Base-by-base conservation (phyloP, 2,113 vertebrate genomes). In the Tiliqua scincoides region DNA sequence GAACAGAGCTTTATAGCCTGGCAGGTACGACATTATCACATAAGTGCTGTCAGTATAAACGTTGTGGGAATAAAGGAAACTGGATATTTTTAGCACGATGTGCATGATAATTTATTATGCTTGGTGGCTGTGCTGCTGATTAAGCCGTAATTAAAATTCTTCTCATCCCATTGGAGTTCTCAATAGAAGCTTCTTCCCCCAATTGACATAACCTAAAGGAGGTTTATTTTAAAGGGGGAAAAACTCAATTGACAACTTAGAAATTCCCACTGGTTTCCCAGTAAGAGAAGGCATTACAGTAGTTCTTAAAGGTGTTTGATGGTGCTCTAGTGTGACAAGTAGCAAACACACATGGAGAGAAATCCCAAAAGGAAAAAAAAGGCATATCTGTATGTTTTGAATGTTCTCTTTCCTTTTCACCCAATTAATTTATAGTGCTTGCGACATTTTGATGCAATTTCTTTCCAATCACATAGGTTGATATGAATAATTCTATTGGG, bases 91-190 rank as follows among this genome's bases (percentile, higher is more conserved):
- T 98, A 98, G 98, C 99, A 99, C 98, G 98, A 98, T 95, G 98
- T 98, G 98, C 98, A 99, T 99, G 98, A 99, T 98, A 98, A 98
- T 99, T 99, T 98, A 98, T 86, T 98, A 98, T 99, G 98, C 98
- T 99, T 99, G 98, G 98, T 99, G 98, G 98, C 98, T 99, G 97
- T 98, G 98, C 98, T 99, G 98, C 98, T 99, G 97, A 99, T 98
- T 98, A 98, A 98, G 97, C 97, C 97, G 97, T 98, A 98, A 98
- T 98, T 98, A 98, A 97, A 98, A 97, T 98, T 96, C 96, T 97
- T 98, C 97, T 97, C 97, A 97, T 97, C 97, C 96, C 97, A 97
- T 96, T 97, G 97, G 97, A 98, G 95, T 97, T 95, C 97, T 96
- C 97, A 97, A 96, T 97, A 93, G 95, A 97, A 97, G 95, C 90